Percentiles rank a stretch among this genome's conserved stretches.
These are phyloP conservation scores for Eledona agricola DNA, from an alignment of 2,888 invertebrate genomes.

Conservation along the genomic window DNA sequence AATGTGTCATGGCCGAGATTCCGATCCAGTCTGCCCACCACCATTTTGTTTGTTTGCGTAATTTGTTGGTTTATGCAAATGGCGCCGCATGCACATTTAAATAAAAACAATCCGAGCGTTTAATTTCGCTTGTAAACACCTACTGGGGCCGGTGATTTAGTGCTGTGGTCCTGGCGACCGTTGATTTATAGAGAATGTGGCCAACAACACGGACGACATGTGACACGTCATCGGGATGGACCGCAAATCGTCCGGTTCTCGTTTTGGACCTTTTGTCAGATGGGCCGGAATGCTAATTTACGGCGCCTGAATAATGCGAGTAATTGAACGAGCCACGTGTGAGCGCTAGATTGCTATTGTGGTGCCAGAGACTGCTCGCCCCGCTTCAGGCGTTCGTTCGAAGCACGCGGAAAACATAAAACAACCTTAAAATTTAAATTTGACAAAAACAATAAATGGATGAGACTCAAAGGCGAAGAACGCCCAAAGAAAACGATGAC, in stretches of 20 bases:
- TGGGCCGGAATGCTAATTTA: slow-evolving; percentile 51
- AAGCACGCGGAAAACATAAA: too few species aligned
- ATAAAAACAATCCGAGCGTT: slow-evolving; percentile 18
- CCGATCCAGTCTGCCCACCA: background rate
- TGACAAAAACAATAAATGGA: too few species aligned
- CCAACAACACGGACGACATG: slow-evolving; percentile 30
- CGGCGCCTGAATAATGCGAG: slow-evolving; percentile 40
- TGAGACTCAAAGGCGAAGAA: too few species aligned
- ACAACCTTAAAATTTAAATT: too few species aligned
- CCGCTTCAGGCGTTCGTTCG: too few species aligned
- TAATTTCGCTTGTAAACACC: slow-evolving; percentile 28
- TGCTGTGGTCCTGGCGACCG: slow-evolving; percentile 9
- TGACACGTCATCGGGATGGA: slow-evolving; percentile 41
- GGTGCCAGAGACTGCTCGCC: too few species aligned
- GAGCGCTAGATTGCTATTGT: slow-evolving; percentile 22
- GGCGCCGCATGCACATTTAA: slow-evolving; percentile 8
- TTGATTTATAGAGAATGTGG: slow-evolving; percentile 30
- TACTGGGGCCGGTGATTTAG: slow-evolving; percentile 24
- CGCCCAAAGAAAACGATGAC: too few species aligned
- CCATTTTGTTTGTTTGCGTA: slow-evolving; percentile 6
- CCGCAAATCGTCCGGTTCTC: slow-evolving; percentile 47
- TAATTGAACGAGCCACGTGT: slow-evolving; percentile 38
- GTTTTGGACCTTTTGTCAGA: slow-evolving; percentile 52
- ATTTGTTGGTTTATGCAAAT: slow-evolving; percentile 8
- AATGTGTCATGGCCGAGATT: slow-evolving; percentile 10